Evolutionary conservation across 2,888 invertebrate genomes (phyloP).

Genomic region (Netelia virgata): DNA sequence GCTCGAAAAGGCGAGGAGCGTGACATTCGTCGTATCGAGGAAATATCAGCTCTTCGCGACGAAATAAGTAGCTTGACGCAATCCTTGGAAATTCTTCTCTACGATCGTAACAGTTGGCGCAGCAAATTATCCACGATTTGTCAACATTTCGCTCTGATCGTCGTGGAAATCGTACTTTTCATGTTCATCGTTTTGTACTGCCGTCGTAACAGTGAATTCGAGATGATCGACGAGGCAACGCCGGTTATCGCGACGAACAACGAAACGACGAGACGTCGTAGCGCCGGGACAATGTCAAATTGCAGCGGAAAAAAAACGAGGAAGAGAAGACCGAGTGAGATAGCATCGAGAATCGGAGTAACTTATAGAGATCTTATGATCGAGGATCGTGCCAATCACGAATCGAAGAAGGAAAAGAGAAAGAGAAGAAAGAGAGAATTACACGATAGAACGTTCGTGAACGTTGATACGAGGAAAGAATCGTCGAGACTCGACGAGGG

Average conservation of each 20-base stretch:
- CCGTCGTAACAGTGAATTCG: slow-evolving; percentile 82
- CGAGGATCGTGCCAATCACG: slow-evolving; percentile 84
- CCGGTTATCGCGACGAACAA: slow-evolving; percentile 71
- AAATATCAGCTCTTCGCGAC: slow-evolving; percentile 89
- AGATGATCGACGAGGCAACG: slow-evolving; percentile 81
- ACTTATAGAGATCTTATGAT: slow-evolving; percentile 88
- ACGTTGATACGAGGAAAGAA: slow-evolving; percentile 65
- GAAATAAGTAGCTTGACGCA: slow-evolving; percentile 88
- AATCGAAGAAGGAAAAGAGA: slow-evolving; percentile 84
- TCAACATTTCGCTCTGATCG: slow-evolving; percentile 85
- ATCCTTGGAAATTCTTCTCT: slow-evolving; percentile 87
- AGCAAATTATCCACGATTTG: slow-evolving; percentile 87
- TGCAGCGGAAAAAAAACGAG: slow-evolving; percentile 85
- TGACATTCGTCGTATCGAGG: slow-evolving; percentile 93
- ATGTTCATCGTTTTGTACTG: slow-evolving; percentile 86
- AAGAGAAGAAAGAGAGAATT: slow-evolving; percentile 85
- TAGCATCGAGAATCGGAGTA: slow-evolving; percentile 85
- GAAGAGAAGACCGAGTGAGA: slow-evolving; percentile 90
- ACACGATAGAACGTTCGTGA: slow-evolving; percentile 62
- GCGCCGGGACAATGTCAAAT: slow-evolving; percentile 66
- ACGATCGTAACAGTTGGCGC: slow-evolving; percentile 89
- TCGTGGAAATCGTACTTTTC: slow-evolving; percentile 85
- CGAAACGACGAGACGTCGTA: slow-evolving; percentile 70
- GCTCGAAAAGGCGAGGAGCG: slow-evolving; percentile 89
- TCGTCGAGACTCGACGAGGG: slow-evolving; percentile 62